phyloP scores from a whole-genome alignment of 2,797 vertebrate species.

The Delichon dasypus region DNA sequence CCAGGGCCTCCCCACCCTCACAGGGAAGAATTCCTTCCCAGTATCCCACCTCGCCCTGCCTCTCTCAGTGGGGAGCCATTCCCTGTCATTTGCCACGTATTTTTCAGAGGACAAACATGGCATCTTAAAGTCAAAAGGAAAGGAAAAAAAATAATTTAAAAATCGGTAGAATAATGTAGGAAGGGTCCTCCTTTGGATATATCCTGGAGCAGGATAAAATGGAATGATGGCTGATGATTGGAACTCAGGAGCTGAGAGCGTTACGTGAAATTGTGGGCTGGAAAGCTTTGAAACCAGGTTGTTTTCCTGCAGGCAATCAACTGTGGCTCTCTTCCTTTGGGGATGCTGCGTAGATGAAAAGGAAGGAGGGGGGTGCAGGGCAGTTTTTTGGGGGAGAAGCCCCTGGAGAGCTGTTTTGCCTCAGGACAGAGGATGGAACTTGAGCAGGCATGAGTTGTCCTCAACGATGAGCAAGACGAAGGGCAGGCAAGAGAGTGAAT shows the following conservation, averaged over 20 bases:
- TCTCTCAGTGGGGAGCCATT: neutral
- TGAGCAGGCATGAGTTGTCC: neutral
- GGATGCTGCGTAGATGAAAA: neutral
- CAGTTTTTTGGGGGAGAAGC: neutral
- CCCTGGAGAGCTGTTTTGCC: neutral
- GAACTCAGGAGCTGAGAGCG: neutral
- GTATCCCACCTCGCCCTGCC: neutral
- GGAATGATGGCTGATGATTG: neutral
- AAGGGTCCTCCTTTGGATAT: neutral
- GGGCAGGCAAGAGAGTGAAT: neutral
- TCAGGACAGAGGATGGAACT: neutral
- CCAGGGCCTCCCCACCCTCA: neutral
- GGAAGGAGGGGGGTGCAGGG: neutral
- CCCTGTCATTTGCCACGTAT: neutral
- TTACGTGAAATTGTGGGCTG: neutral
- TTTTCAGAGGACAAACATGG: neutral
- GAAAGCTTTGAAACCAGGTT: neutral
- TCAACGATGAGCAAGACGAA: rapidly evolving
- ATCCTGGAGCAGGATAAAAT: neutral
- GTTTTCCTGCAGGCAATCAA: neutral
- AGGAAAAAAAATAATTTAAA: neutral
- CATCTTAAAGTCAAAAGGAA: neutral
- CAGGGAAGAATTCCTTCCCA: neutral
- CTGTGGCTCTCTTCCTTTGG: neutral
- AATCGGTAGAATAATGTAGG: neutral